Conservation (phyloP, 2,888 invertebrate genomes). For the Eupithecia dodoneata region DNA sequence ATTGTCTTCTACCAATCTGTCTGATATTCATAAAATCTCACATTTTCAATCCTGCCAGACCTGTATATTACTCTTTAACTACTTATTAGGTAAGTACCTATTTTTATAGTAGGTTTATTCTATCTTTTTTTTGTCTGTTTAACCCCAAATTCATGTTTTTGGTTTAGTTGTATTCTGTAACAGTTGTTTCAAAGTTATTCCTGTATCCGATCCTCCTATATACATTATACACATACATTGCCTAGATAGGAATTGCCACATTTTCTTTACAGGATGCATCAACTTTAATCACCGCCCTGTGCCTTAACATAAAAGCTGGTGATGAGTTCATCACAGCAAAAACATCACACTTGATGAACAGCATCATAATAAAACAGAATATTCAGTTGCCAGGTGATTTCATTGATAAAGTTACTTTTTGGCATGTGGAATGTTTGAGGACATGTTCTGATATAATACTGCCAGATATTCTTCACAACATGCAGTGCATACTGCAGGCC, state of each 20-base stretch:
- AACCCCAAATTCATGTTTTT: background rate
- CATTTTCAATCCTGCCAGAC: background rate
- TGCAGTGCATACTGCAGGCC: constrained; percentile 69
- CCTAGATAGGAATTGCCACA: background rate
- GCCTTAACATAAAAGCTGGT: constrained; percentile 68
- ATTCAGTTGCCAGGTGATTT: constrained; percentile 66
- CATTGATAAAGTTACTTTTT: constrained; percentile 66
- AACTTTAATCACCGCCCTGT: constrained; percentile 64
- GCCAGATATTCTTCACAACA: constrained; percentile 73
- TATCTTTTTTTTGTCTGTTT: too few relatives aligned
- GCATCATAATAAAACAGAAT: constrained; percentile 82
- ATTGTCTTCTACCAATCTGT: background rate
- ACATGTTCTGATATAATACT: constrained; percentile 70
- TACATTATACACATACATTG: background rate
- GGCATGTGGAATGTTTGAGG: constrained; percentile 75
- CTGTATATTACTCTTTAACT: background rate
- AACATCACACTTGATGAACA: constrained; percentile 83
- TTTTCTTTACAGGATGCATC: constrained; percentile 70
- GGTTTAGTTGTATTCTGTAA: background rate
- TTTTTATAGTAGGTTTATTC: background rate
- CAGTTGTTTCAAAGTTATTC: background rate
- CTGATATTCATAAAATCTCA: background rate
- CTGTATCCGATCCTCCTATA: background rate
- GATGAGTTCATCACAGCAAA: constrained; percentile 84
- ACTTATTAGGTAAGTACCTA: too few relatives aligned